phyloP scores from a whole-genome alignment of 1,140 invertebrate species.

The Archivesica marissinica region DNA sequence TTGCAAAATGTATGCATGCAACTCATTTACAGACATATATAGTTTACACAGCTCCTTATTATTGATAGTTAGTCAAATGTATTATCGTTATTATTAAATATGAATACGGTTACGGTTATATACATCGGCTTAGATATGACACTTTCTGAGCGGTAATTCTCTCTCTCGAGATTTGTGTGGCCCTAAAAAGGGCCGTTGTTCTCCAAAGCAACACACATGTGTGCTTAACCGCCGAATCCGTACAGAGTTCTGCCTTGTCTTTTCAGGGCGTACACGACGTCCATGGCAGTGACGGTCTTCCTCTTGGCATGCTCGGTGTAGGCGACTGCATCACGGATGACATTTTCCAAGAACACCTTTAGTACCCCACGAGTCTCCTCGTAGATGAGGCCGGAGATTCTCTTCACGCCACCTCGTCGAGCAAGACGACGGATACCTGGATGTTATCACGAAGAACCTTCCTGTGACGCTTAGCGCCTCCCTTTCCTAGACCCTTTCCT shows the following conservation, averaged over 20 bases:
- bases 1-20: too few relatives aligned
- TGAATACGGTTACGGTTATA: too few relatives aligned
- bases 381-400: constrained; percentile 91
- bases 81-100: too few relatives aligned
- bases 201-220: background rate
- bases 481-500: constrained; percentile 81
- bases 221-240: constrained; percentile 86
- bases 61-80: too few relatives aligned
- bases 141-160: too few relatives aligned
- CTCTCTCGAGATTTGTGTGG: constrained; percentile 63
- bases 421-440: constrained; percentile 89
- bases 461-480: constrained; percentile 80
- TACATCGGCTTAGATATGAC: too few relatives aligned
- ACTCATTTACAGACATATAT: too few relatives aligned
- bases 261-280: constrained; percentile 94
- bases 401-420: constrained; percentile 90
- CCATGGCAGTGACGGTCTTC: constrained; percentile 94
- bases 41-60: too few relatives aligned
- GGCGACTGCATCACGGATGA: constrained; percentile 93
- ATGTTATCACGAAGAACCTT: constrained; percentile 89
- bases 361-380: constrained; percentile 83
- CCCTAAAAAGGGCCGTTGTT: constrained; percentile 69
- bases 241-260: constrained; percentile 90
- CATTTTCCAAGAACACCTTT: constrained; percentile 92
- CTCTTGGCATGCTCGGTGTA: constrained; percentile 93